Conservation (phyloP, 2,113 vertebrate genomes). For the Rhea pennata region DNA sequence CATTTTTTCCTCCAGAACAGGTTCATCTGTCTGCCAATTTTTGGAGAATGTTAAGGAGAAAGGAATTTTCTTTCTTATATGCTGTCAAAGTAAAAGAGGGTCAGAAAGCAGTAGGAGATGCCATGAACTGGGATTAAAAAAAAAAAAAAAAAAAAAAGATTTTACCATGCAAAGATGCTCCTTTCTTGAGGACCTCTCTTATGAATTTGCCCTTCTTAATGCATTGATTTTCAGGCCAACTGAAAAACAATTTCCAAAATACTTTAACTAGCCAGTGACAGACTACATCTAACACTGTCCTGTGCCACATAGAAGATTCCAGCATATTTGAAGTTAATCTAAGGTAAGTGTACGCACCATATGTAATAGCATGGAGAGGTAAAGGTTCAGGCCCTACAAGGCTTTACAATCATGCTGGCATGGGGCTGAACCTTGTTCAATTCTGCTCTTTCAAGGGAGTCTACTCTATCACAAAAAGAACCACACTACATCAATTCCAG, state of each 20-base stretch:
- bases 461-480: not conserved
- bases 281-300: not conserved
- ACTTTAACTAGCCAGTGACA: not conserved
- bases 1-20: not conserved
- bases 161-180: not conserved
- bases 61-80: constrained; percentile 1
- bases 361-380: fast-evolving
- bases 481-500: not conserved
- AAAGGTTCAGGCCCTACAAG: not conserved
- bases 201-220: not conserved
- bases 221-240: not conserved
- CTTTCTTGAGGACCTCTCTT: not conserved
- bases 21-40: not conserved
- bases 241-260: not conserved
- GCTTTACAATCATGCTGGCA: too few relatives aligned
- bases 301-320: not conserved
- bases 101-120: constrained; percentile 7
- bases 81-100: not conserved
- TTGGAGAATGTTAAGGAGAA: constrained; percentile 39
- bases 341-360: not conserved
- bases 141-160: not conserved
- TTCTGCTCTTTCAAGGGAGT: not conserved
- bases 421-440: not conserved
- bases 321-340: not conserved
- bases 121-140: not conserved